Evolutionary conservation across 2,113 vertebrate genomes (phyloP).

Genomic region (Excalfactoria chinensis): DNA sequence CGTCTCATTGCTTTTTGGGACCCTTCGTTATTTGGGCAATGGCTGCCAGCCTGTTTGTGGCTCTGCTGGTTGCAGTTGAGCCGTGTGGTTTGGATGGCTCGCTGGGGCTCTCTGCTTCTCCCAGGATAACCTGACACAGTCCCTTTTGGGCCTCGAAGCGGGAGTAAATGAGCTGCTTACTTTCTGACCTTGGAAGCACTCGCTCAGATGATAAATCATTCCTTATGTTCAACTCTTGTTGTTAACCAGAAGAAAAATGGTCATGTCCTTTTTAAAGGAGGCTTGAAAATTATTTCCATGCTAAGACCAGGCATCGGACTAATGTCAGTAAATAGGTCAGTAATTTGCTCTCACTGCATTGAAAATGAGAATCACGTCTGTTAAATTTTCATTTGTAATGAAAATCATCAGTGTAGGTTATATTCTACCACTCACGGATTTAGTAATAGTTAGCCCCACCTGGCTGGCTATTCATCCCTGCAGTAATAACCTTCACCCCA

Average conservation of each 20-base stretch:
- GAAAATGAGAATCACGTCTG: neutral
- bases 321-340: neutral
- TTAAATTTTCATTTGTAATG: neutral
- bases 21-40: neutral
- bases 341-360: neutral
- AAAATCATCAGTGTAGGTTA: neutral
- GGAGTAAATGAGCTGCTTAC: neutral
- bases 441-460: neutral
- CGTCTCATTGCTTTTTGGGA: neutral
- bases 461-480: neutral
- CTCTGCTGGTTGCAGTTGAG: neutral
- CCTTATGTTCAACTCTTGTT: neutral
- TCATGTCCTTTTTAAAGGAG: neutral
- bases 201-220: neutral
- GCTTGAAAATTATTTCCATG: neutral
- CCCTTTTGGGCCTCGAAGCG: neutral
- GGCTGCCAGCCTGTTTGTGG: neutral
- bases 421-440: neutral
- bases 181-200: neutral
- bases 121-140: neutral
- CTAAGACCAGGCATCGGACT: neutral
- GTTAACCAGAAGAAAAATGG: neutral
- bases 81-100: neutral
- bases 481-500: neutral
- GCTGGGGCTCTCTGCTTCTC: neutral